phyloP scores from a whole-genome alignment of 2,797 vertebrate species.

The Sitta carolinensis region DNA sequence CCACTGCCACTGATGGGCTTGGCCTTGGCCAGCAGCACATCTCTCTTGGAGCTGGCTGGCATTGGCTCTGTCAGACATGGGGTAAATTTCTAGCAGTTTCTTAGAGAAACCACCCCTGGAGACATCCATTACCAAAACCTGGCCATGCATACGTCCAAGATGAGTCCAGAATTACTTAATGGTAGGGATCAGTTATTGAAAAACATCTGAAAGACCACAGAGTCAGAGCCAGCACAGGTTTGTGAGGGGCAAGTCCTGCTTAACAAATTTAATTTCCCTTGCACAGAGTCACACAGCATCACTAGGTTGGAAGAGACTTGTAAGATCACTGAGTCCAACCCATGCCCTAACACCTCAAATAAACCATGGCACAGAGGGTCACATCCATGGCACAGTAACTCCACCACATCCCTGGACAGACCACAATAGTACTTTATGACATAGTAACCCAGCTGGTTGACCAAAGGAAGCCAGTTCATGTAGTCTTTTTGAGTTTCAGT shows the following conservation, averaged over 20 bases:
- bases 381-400: neutral
- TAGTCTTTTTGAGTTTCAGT: neutral
- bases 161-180: neutral
- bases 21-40: neutral
- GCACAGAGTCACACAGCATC: neutral
- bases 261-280: neutral
- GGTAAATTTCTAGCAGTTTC: neutral
- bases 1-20: no score
- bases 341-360: neutral
- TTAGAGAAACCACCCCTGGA: neutral
- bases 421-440: neutral
- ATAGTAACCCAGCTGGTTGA: neutral
- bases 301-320: neutral
- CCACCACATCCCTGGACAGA: neutral
- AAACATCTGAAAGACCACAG: neutral
- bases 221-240: neutral
- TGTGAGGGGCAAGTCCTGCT: neutral
- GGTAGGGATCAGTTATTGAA: neutral
- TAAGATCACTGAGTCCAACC: neutral
- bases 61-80: neutral
- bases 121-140: fast-evolving
- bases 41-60: neutral
- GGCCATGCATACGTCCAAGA: neutral
- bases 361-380: fast-evolving
- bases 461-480: neutral